Conservation (phyloP, 2,797 vertebrate species). For the Orientallactaga sibirica region DNA sequence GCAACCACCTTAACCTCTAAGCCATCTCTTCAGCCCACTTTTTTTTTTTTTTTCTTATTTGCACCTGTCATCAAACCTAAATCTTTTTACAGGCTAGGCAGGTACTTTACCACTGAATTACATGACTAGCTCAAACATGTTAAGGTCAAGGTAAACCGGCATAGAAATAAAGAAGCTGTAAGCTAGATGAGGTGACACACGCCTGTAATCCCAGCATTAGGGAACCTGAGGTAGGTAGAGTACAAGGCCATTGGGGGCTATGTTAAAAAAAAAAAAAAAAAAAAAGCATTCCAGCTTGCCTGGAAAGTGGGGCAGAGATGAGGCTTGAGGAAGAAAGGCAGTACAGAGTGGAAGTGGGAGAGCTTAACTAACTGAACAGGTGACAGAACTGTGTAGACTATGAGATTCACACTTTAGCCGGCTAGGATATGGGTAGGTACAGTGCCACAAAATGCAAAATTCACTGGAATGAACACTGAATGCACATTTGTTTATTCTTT, state of each 20-base stretch:
- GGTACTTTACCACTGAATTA: fast-evolving
- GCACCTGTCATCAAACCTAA: not conserved
- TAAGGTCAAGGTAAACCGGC: not conserved
- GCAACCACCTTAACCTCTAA: too few relatives aligned
- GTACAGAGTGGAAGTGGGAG: too few relatives aligned
- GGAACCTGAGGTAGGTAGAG: not conserved
- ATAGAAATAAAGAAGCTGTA: not conserved
- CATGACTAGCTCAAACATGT: not conserved
- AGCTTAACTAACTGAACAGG: not conserved
- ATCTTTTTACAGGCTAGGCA: not conserved
- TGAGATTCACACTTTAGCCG: not conserved
- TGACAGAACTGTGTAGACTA: not conserved
- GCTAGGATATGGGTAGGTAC: not conserved
- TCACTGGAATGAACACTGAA: not conserved
- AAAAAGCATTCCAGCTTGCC: not conserved
- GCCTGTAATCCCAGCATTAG: too few relatives aligned
- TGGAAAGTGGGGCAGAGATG: not conserved
- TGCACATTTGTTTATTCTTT: not conserved
- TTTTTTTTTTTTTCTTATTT: not conserved
- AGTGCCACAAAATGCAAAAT: not conserved
- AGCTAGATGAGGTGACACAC: too few relatives aligned
- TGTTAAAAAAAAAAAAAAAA: not conserved
- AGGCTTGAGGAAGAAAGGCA: too few relatives aligned
- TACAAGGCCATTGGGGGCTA: not conserved
- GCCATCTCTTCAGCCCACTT: not conserved